phyloP scores from a whole-genome alignment of 1,140 invertebrate species.

The Octopus bimaculoides region DNA sequence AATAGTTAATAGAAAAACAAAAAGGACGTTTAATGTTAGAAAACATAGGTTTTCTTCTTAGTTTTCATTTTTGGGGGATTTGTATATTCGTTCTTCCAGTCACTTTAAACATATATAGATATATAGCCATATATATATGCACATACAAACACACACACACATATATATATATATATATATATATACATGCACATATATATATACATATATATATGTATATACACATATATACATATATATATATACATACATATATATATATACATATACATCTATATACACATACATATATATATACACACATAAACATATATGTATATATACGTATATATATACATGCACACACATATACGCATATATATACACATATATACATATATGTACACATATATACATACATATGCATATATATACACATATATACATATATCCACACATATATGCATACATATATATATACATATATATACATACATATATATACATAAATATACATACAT shows the following conservation, averaged over 20 bases:
- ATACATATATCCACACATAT: not conserved
- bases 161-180: constrained; percentile 4
- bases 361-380: not conserved
- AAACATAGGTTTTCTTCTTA: no score
- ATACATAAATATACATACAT: not conserved
- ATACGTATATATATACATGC: not conserved
- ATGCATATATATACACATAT: not conserved
- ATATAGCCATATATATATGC: not conserved
- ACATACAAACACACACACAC: not conserved
- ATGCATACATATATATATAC: not conserved
- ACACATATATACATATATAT: not conserved
- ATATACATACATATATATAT: not conserved
- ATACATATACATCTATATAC: not conserved
- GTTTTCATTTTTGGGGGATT: not conserved
- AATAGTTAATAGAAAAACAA: no score
- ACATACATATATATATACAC: not conserved
- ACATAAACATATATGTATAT: not conserved
- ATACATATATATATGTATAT: not conserved
- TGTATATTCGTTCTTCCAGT: not conserved
- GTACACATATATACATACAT: not conserved
- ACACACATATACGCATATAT: not conserved
- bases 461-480: not conserved
- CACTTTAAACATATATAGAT: not conserved
- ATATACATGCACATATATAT: not conserved
- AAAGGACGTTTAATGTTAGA: no score